Percentiles rank a stretch among this genome's conserved stretches.
These are phyloP conservation scores for Anseranas semipalmata DNA, from an alignment of 2,113 vertebrate genomes.

Conservation along the genomic window DNA sequence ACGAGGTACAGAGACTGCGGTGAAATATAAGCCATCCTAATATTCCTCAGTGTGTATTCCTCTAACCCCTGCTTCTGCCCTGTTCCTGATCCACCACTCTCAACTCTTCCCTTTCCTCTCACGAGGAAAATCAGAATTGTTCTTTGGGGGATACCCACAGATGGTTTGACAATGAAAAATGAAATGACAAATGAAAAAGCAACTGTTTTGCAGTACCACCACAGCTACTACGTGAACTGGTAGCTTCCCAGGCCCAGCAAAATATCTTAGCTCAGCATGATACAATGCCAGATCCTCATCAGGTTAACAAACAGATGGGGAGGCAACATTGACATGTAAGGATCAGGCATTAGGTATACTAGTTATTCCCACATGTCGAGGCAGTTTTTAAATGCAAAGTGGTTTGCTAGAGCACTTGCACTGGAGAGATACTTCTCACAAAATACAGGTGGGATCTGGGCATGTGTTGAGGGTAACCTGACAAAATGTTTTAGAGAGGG, in stretches of 20 bases:
- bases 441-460: background rate
- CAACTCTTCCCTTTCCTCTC: background rate
- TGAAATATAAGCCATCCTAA: background rate
- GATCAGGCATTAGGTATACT: background rate
- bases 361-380: background rate
- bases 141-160: background rate
- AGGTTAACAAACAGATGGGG: background rate
- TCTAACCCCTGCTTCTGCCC: background rate
- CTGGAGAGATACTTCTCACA: background rate
- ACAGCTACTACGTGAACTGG: fast-evolving
- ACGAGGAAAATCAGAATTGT: background rate
- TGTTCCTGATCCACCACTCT: background rate
- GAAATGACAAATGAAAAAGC: background rate
- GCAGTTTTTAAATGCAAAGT: background rate
- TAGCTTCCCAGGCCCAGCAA: background rate
- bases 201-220: no score
- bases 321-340: background rate
- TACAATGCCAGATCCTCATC: background rate
- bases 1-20: fast-evolving
- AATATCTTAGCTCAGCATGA: background rate
- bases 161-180: background rate
- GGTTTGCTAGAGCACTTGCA: background rate
- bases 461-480: fast-evolving
- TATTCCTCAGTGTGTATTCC: fast-evolving
- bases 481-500: background rate